A percentile compares a stretch with the other conserved stretches of the same genome.
Conservation (phyloP, 2,113 vertebrate genomes). For the Emydura subglobosa region DNA sequence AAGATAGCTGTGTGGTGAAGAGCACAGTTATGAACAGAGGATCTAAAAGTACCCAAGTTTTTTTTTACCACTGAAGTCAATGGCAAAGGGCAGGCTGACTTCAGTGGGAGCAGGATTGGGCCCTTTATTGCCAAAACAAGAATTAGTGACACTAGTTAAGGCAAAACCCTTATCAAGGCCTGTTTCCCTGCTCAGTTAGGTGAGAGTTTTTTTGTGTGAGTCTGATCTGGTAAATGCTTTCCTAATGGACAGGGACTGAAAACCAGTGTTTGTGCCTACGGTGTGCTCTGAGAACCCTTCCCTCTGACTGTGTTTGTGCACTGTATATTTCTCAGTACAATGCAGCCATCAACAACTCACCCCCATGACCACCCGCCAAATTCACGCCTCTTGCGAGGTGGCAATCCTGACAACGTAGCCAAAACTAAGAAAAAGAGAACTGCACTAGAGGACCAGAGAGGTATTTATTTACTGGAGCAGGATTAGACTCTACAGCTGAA, state of each 20-base stretch:
- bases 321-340: not conserved
- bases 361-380: not conserved
- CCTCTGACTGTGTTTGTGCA: not conserved
- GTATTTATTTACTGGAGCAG: conserved; percentile 35
- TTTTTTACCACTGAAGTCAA: not conserved
- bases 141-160: not conserved
- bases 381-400: too few relatives aligned
- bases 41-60: not conserved
- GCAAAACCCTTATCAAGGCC: not conserved
- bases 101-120: not conserved
- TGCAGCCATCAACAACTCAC: not conserved
- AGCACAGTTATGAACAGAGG: not conserved
- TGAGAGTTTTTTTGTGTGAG: not conserved
- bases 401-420: not conserved
- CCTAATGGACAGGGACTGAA: not conserved
- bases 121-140: not conserved
- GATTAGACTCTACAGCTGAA: conserved; percentile 39
- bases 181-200: not conserved
- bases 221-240: not conserved
- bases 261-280: not conserved
- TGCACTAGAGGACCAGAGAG: accelerated
- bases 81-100: not conserved
- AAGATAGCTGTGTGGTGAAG: not conserved
- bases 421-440: not conserved
- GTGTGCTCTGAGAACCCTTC: not conserved